Percentiles rank a stretch among this genome's conserved stretches.
These are phyloP conservation scores for Tupiocoris notatus DNA, from an alignment of 2,888 invertebrate species.

Conservation along the genomic window DNA sequence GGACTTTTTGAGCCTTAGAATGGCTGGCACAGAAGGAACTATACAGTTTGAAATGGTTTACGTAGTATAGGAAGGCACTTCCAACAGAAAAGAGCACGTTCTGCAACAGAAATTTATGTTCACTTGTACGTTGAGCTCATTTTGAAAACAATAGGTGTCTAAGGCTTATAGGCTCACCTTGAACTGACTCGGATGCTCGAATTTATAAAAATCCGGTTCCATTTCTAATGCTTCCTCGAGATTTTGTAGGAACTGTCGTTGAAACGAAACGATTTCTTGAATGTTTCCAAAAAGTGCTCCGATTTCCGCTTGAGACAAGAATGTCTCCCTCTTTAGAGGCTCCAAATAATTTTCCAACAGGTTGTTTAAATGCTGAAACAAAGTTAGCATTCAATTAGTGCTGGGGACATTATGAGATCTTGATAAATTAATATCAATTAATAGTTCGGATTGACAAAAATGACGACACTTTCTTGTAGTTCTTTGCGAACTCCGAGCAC, in stretches of 20 bases:
- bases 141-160: no score
- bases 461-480: no score
- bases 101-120: conserved; percentile 57
- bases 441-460: no score
- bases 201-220: conserved; percentile 88
- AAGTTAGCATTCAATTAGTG: no score
- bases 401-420: no score
- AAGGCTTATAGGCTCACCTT: no score
- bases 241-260: conserved; percentile 92
- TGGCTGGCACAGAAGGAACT: conserved; percentile 99
- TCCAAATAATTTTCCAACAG: conserved; percentile 94
- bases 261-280: conserved; percentile 96
- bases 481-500: no score
- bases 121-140: background rate
- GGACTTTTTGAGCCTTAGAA: conserved; percentile 96
- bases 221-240: conserved; percentile 85
- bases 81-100: conserved; percentile 93
- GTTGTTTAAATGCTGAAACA: conserved; percentile 86
- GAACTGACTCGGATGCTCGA: conserved; percentile 88
- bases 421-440: no score
- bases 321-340: conserved; percentile 92
- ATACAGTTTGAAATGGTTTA: conserved; percentile 98
- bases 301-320: conserved; percentile 93
- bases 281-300: conserved; percentile 96
- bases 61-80: conserved; percentile 94